These are phyloP conservation scores for Nineta flava DNA, from an alignment of 2,888 invertebrate genomes.

Conservation along the genomic window DNA sequence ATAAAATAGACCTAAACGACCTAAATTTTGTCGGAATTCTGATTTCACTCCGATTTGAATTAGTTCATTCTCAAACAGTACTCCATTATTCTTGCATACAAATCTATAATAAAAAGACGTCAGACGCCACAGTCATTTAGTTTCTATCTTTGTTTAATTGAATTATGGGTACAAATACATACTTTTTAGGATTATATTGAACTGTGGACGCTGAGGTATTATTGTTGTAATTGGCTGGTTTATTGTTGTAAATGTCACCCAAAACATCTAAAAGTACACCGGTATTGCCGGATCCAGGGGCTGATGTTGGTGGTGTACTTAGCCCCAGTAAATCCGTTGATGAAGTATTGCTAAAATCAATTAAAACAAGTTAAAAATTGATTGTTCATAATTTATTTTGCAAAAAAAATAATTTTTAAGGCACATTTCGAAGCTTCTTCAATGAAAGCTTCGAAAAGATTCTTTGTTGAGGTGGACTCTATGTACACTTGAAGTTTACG, in stretches of 20 bases:
- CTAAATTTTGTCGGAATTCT: conserved; percentile 91
- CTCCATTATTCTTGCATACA: conserved; percentile 94
- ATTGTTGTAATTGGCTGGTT: conserved; percentile 38
- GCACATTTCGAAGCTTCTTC: too few species aligned
- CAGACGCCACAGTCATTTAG: too few species aligned
- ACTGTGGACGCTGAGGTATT: conserved; percentile 28
- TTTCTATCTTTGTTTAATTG: conserved; percentile 1
- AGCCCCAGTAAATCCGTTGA: conserved; percentile 79
- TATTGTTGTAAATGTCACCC: conserved; percentile 65
- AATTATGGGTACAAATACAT: conserved; percentile 16
- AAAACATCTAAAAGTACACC: conserved; percentile 80
- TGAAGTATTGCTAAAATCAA: conserved; percentile 18
- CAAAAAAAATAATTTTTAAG: too few species aligned
- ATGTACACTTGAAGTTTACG: too few species aligned
- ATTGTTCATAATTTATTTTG: neutral
- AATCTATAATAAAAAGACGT: conserved; percentile 36
- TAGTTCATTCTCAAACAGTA: conserved; percentile 93
- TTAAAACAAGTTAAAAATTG: conserved; percentile 9
- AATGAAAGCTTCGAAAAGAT: too few species aligned
- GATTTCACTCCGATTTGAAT: conserved; percentile 97
- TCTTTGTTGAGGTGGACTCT: too few species aligned
- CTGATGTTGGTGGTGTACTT: conserved; percentile 68
- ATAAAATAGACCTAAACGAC: conserved; percentile 89
- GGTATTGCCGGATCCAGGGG: conserved; percentile 46
- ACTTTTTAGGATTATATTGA: conserved; percentile 79